Conservation (phyloP, 2,113 vertebrate species). For the Scomber scombrus region DNA sequence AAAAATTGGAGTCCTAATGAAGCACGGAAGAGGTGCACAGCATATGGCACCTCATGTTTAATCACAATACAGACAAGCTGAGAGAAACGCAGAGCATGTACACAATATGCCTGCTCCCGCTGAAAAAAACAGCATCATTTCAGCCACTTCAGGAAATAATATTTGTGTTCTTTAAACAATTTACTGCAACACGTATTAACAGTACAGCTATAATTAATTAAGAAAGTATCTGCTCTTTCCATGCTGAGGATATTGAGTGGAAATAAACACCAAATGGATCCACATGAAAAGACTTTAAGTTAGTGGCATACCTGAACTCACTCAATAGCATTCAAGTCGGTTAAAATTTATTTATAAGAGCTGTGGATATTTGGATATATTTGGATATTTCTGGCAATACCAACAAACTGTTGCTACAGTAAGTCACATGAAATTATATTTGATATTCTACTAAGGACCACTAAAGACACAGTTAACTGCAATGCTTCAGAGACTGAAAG, state of each 20-base stretch:
- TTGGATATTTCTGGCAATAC: not conserved
- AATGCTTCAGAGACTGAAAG: too few species aligned
- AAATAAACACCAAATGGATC: not conserved
- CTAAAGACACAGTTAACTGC: not conserved
- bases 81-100: not conserved
- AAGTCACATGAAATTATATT: not conserved
- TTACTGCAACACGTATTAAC: not conserved
- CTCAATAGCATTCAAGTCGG: too few species aligned
- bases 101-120: not conserved
- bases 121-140: not conserved
- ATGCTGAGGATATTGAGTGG: not conserved
- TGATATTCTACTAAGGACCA: not conserved
- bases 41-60: constrained; percentile 52
- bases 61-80: constrained; percentile 20
- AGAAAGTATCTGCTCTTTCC: not conserved
- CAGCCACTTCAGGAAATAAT: not conserved
- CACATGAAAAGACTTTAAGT: not conserved
- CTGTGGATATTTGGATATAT: too few species aligned
- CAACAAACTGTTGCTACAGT: not conserved
- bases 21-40: constrained; percentile 36
- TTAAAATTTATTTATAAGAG: not conserved
- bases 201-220: not conserved
- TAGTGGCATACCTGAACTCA: not conserved
- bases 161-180: not conserved
- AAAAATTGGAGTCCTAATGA: constrained; percentile 57